Base-by-base conservation (phyloP, 2,797 vertebrate genomes). In the Mallotus villosus region DNA sequence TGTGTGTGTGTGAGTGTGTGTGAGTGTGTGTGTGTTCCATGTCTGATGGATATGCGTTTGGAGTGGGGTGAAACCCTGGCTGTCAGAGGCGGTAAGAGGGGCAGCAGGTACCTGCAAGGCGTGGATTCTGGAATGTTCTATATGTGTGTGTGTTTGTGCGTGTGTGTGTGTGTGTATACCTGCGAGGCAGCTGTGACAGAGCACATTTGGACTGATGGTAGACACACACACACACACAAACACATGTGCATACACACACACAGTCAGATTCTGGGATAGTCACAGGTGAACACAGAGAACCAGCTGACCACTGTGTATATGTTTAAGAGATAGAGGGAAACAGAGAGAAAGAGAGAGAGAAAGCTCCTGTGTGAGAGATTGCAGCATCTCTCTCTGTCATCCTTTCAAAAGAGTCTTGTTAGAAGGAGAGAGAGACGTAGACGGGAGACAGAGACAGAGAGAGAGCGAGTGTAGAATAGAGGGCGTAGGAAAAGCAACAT, bases 401-500 rank as follows among this genome's bases (percentile, higher is more conserved):
- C 29, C 1, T 32, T 32, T 3, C 29, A 32, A 32, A 3, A 32
- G 29, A 32, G 29, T 32, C 29, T 32, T 16, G 32, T 57, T 63
- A 21, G 66, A 73, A 72, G 71, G 17, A 41, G 41, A 37, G 63
- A 21, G 22, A 24, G 64, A 58, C 32, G 27, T 21, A 32, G 29
- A 32, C 5, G 3, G 29, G 29, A 32, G 29, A 32, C 2, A 32
- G 29, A 32, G 29, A 32, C 29, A 32, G 29, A 32, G 29, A 32
- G 29, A 53, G 27, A 62, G 27, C n/a, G 62, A 34, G 29, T 14
- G 27, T 5, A 32, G 29, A 24, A 32, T 32, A 32, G 29, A 29
- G 29, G 57, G 82, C 77, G 53, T 82, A 75, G 63, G 85, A 81
- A 76, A 77, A 87, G 81, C 67, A 85, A 84, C 57, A 65, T 82